These are phyloP conservation scores for Pocillopora verrucosa DNA, from an alignment of 64 coral and sea anemone species.

Conservation along the genomic window DNA sequence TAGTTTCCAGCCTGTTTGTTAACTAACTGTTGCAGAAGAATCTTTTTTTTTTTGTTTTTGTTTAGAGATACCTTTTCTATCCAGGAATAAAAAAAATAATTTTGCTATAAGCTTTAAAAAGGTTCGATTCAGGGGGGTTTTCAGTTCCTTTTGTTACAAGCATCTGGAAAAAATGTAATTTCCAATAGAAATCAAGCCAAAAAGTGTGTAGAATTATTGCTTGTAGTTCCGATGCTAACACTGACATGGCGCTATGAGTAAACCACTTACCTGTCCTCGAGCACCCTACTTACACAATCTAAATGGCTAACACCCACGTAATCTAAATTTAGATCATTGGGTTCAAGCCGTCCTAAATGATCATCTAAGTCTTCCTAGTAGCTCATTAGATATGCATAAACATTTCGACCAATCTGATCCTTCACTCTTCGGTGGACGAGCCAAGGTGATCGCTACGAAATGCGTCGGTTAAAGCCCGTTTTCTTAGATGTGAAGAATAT, in stretches of 20 bases:
- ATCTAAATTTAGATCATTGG: constrained; percentile 36
- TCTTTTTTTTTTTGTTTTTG: too few species aligned
- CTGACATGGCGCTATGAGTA: not conserved
- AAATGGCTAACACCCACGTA: constrained; percentile 36
- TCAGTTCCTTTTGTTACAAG: not conserved
- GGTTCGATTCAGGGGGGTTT: not conserved
- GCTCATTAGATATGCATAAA: constrained; percentile 44
- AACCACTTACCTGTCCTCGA: not conserved
- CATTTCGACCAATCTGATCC: constrained; percentile 42
- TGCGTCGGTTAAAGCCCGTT: constrained; percentile 40
- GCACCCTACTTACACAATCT: constrained; percentile 38
- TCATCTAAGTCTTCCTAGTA: constrained; percentile 25
- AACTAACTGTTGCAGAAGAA: too few species aligned
- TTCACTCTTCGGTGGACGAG: not conserved
- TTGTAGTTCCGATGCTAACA: too few species aligned
- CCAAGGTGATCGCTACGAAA: not conserved
- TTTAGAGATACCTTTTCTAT: too few species aligned
- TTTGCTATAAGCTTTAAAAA: not conserved
- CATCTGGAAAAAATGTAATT: too few species aligned
- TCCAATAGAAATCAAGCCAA: too few species aligned
- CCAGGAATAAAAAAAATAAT: too few species aligned
- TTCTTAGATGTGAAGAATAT: constrained; percentile 52
- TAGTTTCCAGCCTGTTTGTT: too few species aligned
- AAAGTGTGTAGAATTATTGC: too few species aligned
- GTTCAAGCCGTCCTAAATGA: constrained; percentile 36